Percentiles rank a stretch among this genome's conserved stretches.
These are phyloP conservation scores for Parthenolecanium corni DNA, from an alignment of 2,888 invertebrate species.

Conservation along the genomic window DNA sequence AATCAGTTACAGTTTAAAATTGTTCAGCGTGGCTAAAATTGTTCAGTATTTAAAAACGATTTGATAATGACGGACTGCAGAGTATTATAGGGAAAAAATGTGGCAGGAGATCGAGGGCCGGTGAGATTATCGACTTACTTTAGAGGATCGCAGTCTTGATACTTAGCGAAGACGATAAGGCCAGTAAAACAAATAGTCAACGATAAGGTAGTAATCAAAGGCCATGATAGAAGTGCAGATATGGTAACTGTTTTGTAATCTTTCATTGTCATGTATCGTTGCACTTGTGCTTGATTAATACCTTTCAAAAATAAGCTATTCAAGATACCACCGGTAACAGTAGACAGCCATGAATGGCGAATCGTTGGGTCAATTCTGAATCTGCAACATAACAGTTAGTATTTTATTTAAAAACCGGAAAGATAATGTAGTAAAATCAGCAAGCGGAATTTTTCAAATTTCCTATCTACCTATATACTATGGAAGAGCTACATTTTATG, in stretches of 20 bases:
- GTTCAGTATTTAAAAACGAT: too few relatives aligned
- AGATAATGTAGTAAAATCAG: too few relatives aligned
- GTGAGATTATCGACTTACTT: constrained; percentile 39
- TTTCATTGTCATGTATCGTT: constrained; percentile 42
- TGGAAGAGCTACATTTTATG: too few relatives aligned
- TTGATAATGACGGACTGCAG: too few relatives aligned
- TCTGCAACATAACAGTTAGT: constrained; percentile 41
- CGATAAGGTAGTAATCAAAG: constrained; percentile 61
- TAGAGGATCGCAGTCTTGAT: constrained; percentile 69
- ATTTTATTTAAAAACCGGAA: too few relatives aligned
- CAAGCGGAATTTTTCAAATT: too few relatives aligned
- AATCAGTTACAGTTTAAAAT: too few relatives aligned
- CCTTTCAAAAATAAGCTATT: constrained; percentile 73
- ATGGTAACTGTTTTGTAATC: constrained; percentile 56
- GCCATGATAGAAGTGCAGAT: constrained; percentile 70
- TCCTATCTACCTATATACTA: too few relatives aligned
- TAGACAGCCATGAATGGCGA: constrained; percentile 73
- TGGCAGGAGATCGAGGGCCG: too few relatives aligned
- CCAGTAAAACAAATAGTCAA: constrained; percentile 62
- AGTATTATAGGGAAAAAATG: too few relatives aligned
- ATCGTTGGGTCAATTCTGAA: constrained; percentile 66
- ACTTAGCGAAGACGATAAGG: constrained; percentile 72
- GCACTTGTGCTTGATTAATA: constrained; percentile 71
- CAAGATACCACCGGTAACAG: constrained; percentile 63
- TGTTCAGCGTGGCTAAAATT: too few relatives aligned